These are phyloP conservation scores for Druceiella hillmani DNA, from an alignment of 2,888 invertebrate genomes.

Conservation along the genomic window DNA sequence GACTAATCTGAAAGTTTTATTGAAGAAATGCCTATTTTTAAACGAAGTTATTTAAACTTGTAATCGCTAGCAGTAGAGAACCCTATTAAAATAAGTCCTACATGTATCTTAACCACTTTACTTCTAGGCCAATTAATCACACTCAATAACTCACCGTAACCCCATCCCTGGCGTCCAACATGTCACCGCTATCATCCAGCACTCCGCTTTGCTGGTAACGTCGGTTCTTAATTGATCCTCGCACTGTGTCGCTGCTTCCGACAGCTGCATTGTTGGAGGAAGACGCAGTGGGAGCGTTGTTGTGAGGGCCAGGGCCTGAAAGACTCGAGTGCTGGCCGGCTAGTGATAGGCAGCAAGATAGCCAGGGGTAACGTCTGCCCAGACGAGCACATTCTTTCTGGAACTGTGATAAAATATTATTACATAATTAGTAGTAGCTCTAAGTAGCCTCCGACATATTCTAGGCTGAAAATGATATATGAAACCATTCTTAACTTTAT, in stretches of 20 bases:
- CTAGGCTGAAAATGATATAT: too few relatives aligned
- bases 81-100: too few relatives aligned
- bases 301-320: slow-evolving; percentile 27
- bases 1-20: too few relatives aligned
- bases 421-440: too few relatives aligned
- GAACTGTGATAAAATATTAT: slow-evolving; percentile 36
- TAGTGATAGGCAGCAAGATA: slow-evolving; percentile 41
- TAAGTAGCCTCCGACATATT: too few relatives aligned
- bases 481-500: too few relatives aligned
- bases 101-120: too few relatives aligned
- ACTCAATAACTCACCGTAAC: slow-evolving; percentile 36
- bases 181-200: slow-evolving; percentile 34
- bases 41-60: too few relatives aligned
- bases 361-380: slow-evolving; percentile 41
- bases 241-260: slow-evolving; percentile 32
- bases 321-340: slow-evolving; percentile 29
- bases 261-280: slow-evolving; percentile 37
- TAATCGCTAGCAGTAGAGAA: too few relatives aligned
- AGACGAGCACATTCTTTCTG: slow-evolving; percentile 44
- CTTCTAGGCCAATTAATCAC: too few relatives aligned
- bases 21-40: too few relatives aligned
- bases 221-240: slow-evolving; percentile 38
- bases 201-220: slow-evolving; percentile 38
- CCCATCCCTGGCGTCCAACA: slow-evolving; percentile 37
- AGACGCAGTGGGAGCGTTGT: slow-evolving; percentile 29